Evolutionary conservation across 2,797 vertebrate species (phyloP).

Genomic region (Sebastes wilsoni): DNA sequence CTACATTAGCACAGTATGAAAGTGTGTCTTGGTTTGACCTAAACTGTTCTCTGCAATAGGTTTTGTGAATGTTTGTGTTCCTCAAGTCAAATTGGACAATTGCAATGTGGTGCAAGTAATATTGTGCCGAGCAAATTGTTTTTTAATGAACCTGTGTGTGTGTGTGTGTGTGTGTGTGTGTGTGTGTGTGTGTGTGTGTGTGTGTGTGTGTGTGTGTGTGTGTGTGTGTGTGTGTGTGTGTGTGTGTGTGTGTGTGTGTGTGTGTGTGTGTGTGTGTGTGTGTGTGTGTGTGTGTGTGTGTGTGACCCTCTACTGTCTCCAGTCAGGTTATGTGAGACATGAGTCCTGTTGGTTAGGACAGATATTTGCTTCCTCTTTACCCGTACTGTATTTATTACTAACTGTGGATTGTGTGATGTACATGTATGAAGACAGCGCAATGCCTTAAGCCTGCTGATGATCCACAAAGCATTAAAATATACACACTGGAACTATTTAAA

Average conservation of each 20-base stretch:
- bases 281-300: too few relatives aligned
- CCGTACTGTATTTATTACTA: slow-evolving; percentile 77
- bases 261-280: too few relatives aligned
- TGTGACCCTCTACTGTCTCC: slow-evolving; percentile 48
- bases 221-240: background rate
- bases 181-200: too few relatives aligned
- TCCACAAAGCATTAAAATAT: slow-evolving; percentile 70
- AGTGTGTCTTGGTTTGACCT: slow-evolving; percentile 19
- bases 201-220: too few relatives aligned
- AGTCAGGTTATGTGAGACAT: slow-evolving; percentile 48
- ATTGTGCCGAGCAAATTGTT: slow-evolving; percentile 20
- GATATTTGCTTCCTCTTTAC: slow-evolving; percentile 60
- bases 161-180: too few relatives aligned
- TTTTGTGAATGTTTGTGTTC: slow-evolving; percentile 34
- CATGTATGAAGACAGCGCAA: slow-evolving; percentile 60
- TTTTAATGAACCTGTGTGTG: slow-evolving; percentile 2
- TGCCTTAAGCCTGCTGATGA: slow-evolving; percentile 84
- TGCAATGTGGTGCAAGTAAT: slow-evolving; percentile 35
- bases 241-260: background rate
- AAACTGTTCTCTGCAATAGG: slow-evolving; percentile 25
- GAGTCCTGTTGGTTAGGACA: slow-evolving; percentile 51
- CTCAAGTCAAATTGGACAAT: slow-evolving; percentile 10
- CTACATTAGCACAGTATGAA: slow-evolving; percentile 23
- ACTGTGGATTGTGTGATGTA: slow-evolving; percentile 69
- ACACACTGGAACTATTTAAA: slow-evolving; percentile 83